Percentiles rank a stretch among this genome's conserved stretches.
Evolutionary conservation across 2,888 invertebrate genomes (phyloP).

Genomic region (Chironomus tentans): DNA sequence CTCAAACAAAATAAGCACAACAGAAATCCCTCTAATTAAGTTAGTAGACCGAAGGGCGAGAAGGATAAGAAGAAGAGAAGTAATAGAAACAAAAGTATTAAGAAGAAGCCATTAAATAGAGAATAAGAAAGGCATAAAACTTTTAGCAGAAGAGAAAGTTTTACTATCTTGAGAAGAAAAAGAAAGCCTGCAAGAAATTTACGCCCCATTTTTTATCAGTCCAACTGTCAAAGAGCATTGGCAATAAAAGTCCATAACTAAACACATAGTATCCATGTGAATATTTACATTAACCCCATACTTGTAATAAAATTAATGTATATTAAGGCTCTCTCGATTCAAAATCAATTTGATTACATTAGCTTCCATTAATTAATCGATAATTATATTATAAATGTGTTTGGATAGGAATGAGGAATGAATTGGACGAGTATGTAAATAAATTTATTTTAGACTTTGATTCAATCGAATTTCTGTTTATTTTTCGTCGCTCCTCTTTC

Average conservation of each 20-base stretch:
- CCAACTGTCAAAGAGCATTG: background rate
- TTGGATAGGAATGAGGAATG: too few species aligned
- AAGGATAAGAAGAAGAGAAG: too few species aligned
- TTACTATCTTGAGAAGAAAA: background rate
- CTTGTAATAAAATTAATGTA: too few species aligned
- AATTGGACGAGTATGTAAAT: too few species aligned
- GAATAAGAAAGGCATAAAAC: background rate
- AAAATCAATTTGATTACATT: background rate
- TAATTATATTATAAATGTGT: background rate
- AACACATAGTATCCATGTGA: background rate
- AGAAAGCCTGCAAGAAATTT: background rate
- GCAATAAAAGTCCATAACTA: background rate
- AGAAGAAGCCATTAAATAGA: background rate
- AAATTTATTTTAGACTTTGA: too few species aligned
- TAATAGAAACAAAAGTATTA: background rate
- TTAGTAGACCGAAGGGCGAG: too few species aligned
- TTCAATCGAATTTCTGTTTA: too few species aligned
- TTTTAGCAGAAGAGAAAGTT: background rate
- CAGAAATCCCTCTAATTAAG: too few species aligned
- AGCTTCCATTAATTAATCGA: background rate
- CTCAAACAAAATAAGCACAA: too few species aligned
- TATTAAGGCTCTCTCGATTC: background rate
- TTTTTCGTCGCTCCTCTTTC: too few species aligned
- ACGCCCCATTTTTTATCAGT: background rate
- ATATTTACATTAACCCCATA: too few species aligned